Base-by-base conservation (phyloP, 2,888 invertebrate genomes). In the Diaphora mendica region DNA sequence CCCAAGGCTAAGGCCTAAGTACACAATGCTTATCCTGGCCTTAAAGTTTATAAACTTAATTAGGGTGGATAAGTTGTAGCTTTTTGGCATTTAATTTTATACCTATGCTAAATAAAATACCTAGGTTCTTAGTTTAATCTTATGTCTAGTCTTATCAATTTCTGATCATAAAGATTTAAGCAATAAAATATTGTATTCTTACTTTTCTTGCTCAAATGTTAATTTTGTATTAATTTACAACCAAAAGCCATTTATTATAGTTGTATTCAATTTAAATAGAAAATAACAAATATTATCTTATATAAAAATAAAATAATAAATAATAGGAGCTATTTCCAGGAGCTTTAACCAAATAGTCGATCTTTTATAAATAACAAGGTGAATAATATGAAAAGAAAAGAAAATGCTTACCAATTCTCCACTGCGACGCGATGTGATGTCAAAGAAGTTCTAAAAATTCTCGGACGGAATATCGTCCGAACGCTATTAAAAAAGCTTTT, bases 401-500 rank as follows among this genome's bases (percentile, higher is more conserved):
- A 68, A 35, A 8, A 35, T 68, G 64, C 74, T 67, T 64, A 74
- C 74, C 74, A 68, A 23, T 15, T 17, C 23, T n/a, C 2, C 55
- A 17, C 70, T 72, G 35, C 70, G 9, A 48, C 30, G 64, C 33
- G 26, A 30, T 23, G 48, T 20, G 66, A 59, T 13, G 69, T 65
- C 69, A 55, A 48, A 69, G 73, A 51, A 62, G 59, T 67, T 72
- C 51, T 35, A 59, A 42, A 59, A 33, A 77, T 73, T 76, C 39
- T 62, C 44, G 75, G 80, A 74, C 72, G 51, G 68, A 79, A 71
- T 84, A 73, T 76, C 82, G 80, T 75, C 76, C 73, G 72, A 70
- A 68, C 79, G 72, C 77, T 72, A 72, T 11, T 76, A 80, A 70
- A 70, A 79, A 77, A 86, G 86, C 86, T 86, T 85, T 83, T 83